Conservation (phyloP, 1,140 invertebrate genomes). For the Zophobas atratus region DNA sequence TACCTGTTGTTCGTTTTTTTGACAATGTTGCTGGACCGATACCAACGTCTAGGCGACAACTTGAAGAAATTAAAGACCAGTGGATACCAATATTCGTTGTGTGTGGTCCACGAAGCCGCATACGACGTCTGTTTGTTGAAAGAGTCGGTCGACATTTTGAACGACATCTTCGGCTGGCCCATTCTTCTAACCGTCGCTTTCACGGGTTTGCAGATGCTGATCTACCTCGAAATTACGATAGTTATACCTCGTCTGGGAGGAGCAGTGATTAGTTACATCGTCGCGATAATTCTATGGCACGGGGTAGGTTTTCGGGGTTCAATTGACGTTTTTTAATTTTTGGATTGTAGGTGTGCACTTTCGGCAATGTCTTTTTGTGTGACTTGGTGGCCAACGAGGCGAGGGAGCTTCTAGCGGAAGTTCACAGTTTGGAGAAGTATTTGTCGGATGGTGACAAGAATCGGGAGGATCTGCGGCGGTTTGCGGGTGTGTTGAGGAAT, state of each 20-base stretch:
- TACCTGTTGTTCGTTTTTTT: not conserved
- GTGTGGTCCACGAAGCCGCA: not conserved
- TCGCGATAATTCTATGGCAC: slow-evolving; percentile 1
- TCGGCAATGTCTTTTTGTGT: not conserved
- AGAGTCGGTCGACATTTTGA: slow-evolving; percentile 1
- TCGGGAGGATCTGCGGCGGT: not conserved
- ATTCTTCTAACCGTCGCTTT: not conserved
- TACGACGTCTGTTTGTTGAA: not conserved
- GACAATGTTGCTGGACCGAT: not conserved
- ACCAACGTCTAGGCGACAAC: not conserved
- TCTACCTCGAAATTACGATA: not conserved
- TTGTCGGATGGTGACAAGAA: not conserved
- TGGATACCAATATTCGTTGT: not conserved
- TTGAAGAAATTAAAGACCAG: not conserved
- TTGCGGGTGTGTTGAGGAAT: not conserved
- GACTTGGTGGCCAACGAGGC: not conserved
- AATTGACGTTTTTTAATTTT: not conserved
- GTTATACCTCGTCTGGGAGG: not conserved
- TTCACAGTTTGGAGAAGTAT: not conserved
- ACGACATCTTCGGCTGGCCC: not conserved
- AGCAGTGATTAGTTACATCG: not conserved
- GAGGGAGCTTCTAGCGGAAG: not conserved
- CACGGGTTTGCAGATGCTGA: not conserved
- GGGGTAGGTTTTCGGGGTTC: not conserved
- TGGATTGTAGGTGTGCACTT: not conserved